These are phyloP conservation scores for Glareola pratincola DNA, from an alignment of 2,113 vertebrate genomes.

Conservation along the genomic window DNA sequence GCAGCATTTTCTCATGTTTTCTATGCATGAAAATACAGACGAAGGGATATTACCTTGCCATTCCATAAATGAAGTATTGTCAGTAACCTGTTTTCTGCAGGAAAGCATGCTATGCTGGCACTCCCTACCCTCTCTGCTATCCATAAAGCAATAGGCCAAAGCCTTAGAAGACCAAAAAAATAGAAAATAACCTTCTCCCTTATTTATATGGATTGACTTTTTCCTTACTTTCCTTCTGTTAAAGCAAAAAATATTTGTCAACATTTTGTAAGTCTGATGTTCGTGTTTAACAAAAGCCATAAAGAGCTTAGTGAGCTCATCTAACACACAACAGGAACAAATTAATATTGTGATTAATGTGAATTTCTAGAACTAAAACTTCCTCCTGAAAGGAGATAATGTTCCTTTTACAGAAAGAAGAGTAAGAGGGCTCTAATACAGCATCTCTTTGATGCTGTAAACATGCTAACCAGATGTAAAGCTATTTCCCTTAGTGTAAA, in stretches of 20 bases:
- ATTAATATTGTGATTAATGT: background rate
- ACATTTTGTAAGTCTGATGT: background rate
- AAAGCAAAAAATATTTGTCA: background rate
- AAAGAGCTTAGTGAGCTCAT: background rate
- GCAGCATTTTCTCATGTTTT: slow-evolving; percentile 19
- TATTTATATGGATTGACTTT: background rate
- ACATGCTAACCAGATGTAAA: background rate
- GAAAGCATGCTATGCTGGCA: background rate
- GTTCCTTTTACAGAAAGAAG: background rate
- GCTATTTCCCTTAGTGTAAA: background rate
- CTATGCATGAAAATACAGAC: background rate
- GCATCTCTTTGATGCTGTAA: background rate
- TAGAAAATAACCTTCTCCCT: background rate
- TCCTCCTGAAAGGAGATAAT: background rate
- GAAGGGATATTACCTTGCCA: background rate
- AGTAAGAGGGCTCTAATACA: background rate
- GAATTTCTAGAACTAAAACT: background rate
- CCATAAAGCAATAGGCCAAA: background rate
- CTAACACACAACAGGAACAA: background rate
- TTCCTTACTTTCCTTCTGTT: background rate
- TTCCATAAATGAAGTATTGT: background rate
- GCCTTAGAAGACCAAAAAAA: background rate
- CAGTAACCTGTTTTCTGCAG: slow-evolving; percentile 19
- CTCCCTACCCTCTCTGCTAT: background rate
- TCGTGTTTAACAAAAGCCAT: slow-evolving; percentile 1